Base-by-base conservation (phyloP, 2,888 invertebrate species). In the Dasysyrphus tricinctus region DNA sequence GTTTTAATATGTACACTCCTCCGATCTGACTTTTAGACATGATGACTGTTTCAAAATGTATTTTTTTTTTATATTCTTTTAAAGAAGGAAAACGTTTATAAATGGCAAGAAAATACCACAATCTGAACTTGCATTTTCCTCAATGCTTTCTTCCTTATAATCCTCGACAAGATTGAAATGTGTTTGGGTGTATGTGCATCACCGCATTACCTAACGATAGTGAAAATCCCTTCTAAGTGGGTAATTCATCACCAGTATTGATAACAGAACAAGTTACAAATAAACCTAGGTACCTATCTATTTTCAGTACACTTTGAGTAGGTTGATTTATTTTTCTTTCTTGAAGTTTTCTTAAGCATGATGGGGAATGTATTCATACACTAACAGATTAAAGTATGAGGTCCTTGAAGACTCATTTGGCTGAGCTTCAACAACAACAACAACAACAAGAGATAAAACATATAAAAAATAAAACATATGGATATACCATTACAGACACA, bases 351-450 rank as follows among this genome's bases (percentile, higher is more conserved):
- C 32, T 19, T 75, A 29, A 8, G 44, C 11, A 59, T 70, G 51
- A 69, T 42, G 77, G 69, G 59, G 51, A 51, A 63, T 37, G 19
- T 63, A 80, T 80, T 75, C 80, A 80, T 63, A 75, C 39, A 34
- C 75, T 69, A 80, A 63, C 63, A 74, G 80, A 80, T 80, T 80
- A 75, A 69, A 56, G 75, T 75, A 56, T 80, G 63, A 70, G 44
- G 75, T 69, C 61, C 80, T 80, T 80, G 73, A 74, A 74, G 80
- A 42, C 67, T 65, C 65, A 67, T 59, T 59, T 74, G 73, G 67
- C 11, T 16, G 16, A 16, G 49, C 24, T 2, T 2, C 24, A 24
- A 24, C 24, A 24, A 24, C 24, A 24, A 24, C 34, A 47, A 67
- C 12, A 76, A 69, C 12, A 19, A 19, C 49, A 19, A 73, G 34